Conservation (phyloP, 2,797 vertebrate species). For the Mareca strepera region DNA sequence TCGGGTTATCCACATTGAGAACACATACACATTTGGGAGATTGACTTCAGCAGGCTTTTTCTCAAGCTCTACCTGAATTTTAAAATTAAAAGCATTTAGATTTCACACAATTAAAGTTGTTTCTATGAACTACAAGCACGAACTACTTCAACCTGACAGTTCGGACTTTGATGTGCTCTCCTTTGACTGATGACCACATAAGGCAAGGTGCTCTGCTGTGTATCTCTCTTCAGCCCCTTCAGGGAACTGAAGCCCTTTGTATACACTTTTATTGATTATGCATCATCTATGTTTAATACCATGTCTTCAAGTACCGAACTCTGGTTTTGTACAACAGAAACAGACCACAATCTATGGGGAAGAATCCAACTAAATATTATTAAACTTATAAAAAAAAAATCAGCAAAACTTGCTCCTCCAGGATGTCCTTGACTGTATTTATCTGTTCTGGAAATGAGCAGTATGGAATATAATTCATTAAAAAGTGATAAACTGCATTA, state of each 20-base stretch:
- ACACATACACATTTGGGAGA: background rate
- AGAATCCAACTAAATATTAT: background rate
- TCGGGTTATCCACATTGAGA: background rate
- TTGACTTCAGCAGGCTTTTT: background rate
- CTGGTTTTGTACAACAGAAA: background rate
- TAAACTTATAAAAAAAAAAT: background rate
- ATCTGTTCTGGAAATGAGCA: constrained; percentile 41
- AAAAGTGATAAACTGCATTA: constrained; percentile 62
- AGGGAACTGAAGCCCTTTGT: background rate
- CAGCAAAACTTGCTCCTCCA: background rate
- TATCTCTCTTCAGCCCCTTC: background rate
- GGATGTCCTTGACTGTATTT: constrained; percentile 54
- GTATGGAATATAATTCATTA: constrained; percentile 63
- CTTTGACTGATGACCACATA: background rate
- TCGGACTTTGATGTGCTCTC: background rate
- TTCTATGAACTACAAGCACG: background rate
- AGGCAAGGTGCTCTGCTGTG: background rate
- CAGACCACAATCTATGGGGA: background rate
- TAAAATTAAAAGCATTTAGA: background rate
- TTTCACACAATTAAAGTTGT: background rate
- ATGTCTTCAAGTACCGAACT: background rate
- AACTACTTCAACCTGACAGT: background rate
- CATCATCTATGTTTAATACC: background rate
- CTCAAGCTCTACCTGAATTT: background rate
- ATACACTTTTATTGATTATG: background rate